phyloP scores from a whole-genome alignment of 2,797 vertebrate species.

The Oreortyx pictus region DNA sequence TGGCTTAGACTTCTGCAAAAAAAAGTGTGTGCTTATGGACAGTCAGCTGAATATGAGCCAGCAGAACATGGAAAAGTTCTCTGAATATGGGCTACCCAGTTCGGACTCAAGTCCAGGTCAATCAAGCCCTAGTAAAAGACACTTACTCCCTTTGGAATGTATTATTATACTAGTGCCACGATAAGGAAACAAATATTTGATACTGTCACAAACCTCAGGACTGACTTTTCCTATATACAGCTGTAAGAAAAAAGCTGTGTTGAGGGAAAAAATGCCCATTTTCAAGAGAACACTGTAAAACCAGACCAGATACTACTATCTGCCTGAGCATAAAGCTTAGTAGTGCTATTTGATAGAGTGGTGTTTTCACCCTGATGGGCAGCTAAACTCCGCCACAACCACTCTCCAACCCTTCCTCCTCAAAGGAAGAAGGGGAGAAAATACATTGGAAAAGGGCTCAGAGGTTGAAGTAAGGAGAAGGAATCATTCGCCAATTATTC shows the following conservation, averaged over 20 bases:
- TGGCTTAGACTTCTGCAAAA: not conserved
- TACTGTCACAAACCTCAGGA: no score
- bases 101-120: not conserved
- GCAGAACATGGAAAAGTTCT: not conserved
- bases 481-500: not conserved
- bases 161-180: not conserved
- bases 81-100: not conserved
- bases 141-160: fast-evolving
- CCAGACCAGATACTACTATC: not conserved
- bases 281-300: not conserved
- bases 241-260: not conserved
- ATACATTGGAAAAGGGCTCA: not conserved
- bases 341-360: not conserved
- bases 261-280: not conserved
- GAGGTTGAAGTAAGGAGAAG: not conserved
- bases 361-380: not conserved
- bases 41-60: no score
- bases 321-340: not conserved
- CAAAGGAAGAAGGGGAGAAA: not conserved
- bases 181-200: not conserved
- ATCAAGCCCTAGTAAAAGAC: not conserved
- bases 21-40: not conserved
- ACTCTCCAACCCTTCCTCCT: not conserved
- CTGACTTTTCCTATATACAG: not conserved
- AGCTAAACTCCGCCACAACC: not conserved